Evolutionary conservation across 1,140 invertebrate species (phyloP).

Genomic region (Phymorhynchus buccinoides): DNA sequence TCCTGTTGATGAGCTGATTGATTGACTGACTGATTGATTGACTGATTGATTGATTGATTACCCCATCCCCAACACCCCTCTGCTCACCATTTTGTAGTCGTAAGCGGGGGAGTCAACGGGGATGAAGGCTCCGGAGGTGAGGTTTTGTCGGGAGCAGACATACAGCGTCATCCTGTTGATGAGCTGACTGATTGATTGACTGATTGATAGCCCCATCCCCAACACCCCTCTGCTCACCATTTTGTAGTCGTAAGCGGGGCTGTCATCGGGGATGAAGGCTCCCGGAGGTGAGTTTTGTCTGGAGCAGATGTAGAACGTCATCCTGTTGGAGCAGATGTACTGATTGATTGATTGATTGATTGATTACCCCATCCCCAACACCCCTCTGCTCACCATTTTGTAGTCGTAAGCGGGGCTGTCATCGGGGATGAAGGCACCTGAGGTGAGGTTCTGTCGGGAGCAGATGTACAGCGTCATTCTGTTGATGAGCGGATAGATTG

Average conservation of each 20-base stretch:
- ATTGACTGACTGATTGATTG: no score
- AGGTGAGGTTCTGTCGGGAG: conserved; percentile 61
- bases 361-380: no score
- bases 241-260: conserved; percentile 66
- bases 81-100: conserved; percentile 70
- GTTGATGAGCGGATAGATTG: no score
- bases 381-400: conserved; percentile 70
- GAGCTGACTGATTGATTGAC: no score
- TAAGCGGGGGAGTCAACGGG: conserved; percentile 55
- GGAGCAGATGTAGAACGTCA: conserved; percentile 65
- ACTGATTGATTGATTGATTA: no score
- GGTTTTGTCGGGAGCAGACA: conserved; percentile 66
- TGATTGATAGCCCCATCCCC: no score
- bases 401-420: conserved; percentile 62
- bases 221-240: conserved; percentile 60
- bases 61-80: no score
- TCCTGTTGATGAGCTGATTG: no score
- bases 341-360: no score
- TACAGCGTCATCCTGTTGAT: conserved; percentile 68
- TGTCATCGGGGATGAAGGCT: conserved; percentile 60
- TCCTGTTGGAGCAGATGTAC: conserved; percentile 61
- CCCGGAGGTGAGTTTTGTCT: conserved; percentile 67
- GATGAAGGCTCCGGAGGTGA: conserved; percentile 66
- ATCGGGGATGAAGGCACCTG: conserved; percentile 65
- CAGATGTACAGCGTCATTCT: conserved; percentile 68